Percentiles rank a stretch among this genome's conserved stretches.
Conservation (phyloP, 2,797 vertebrate genomes). For the Liparis tanakae region DNA sequence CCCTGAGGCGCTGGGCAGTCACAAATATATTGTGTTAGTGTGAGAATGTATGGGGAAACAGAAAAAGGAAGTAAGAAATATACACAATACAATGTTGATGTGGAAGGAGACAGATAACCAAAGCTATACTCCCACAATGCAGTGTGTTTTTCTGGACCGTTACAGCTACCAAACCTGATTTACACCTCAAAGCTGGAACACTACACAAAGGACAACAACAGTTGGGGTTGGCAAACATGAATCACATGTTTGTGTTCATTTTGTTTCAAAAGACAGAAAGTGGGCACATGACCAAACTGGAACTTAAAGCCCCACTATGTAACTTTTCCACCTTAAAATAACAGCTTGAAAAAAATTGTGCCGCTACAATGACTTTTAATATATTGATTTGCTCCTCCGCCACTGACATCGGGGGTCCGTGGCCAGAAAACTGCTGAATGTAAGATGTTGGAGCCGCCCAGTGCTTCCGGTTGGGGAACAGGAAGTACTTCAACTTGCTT, state of each 20-base stretch:
- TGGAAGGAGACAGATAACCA: neutral
- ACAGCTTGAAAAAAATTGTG: too few species aligned
- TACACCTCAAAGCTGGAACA: neutral
- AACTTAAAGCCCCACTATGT: too few species aligned
- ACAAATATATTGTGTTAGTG: constrained; percentile 24
- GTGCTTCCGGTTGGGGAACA: too few species aligned
- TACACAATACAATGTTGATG: neutral
- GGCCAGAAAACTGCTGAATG: too few species aligned
- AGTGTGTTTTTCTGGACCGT: neutral
- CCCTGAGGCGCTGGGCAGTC: constrained; percentile 40
- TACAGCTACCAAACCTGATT: constrained; percentile 1
- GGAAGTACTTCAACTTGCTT: too few species aligned
- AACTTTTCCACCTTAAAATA: too few species aligned
- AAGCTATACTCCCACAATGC: neutral
- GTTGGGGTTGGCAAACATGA: neutral
- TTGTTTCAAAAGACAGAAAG: neutral
- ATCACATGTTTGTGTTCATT: neutral
- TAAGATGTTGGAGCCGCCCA: too few species aligned
- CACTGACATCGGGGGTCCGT: too few species aligned
- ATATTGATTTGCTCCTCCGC: too few species aligned
- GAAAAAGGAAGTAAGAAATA: constrained; percentile 3
- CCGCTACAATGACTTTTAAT: too few species aligned
- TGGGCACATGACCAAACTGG: neutral
- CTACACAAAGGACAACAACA: neutral
- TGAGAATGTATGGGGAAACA: neutral